Conservation (phyloP, 1,140 invertebrate genomes). For the Drosophila varians region DNA sequence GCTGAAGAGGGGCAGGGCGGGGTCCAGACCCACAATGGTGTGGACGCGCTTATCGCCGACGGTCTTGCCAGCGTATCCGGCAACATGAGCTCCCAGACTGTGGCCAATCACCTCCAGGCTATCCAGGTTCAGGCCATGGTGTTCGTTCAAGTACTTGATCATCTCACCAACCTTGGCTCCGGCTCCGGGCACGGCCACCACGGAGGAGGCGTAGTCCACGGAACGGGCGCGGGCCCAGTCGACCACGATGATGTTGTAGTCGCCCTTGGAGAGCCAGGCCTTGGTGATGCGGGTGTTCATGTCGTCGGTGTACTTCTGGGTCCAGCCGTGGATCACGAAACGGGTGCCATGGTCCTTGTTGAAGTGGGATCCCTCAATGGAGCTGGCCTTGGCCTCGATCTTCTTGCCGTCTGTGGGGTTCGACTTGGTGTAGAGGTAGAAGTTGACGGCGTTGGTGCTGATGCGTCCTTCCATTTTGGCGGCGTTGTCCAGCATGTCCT, state of each 20-base stretch:
- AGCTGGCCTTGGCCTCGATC: constrained; percentile 39
- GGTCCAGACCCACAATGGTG: constrained; percentile 83
- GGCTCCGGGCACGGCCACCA: constrained; percentile 83
- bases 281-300: constrained; percentile 65
- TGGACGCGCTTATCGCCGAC: constrained; percentile 53
- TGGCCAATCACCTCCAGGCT: constrained; percentile 64
- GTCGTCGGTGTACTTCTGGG: constrained; percentile 46
- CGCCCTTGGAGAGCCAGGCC: constrained; percentile 83
- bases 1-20: constrained; percentile 83
- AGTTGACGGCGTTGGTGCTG: constrained; percentile 50
- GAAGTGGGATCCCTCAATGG: constrained; percentile 56
- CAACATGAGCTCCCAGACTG: constrained; percentile 84
- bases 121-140: constrained; percentile 61
- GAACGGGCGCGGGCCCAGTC: constrained; percentile 84
- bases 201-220: constrained; percentile 84
- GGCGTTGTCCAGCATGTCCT: constrained; percentile 40
- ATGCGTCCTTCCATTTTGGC: constrained; percentile 41
- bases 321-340: constrained; percentile 73
- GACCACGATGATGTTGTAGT: constrained; percentile 85
- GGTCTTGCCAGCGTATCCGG: constrained; percentile 84
- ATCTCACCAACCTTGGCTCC: constrained; percentile 77
- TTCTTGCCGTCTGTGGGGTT: constrained; percentile 45
- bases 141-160: constrained; percentile 64
- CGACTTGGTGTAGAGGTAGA: constrained; percentile 67
- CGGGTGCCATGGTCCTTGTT: constrained; percentile 62